Base-by-base conservation (phyloP, 2,113 vertebrate genomes). In the Panthera uncia region DNA sequence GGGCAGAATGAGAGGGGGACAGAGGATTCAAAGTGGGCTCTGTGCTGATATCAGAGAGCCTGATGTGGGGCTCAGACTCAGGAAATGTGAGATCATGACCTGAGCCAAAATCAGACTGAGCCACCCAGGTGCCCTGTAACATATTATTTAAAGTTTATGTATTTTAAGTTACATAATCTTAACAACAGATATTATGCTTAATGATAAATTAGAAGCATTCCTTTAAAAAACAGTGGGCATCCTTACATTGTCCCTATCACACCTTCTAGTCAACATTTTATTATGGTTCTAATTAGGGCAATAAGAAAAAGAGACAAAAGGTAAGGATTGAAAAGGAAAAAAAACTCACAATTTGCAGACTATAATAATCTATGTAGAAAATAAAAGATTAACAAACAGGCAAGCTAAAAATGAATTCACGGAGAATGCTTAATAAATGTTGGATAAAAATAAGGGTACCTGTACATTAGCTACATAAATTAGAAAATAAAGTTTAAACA, bases 331-430 rank as follows among this genome's bases (percentile, higher is more conserved):
- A 73, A 66, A 91, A 85, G 36, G 25, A 85, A 91, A 41, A 79
- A 79, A 48, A 80, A 91, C n/a, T 93, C 31, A 68, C n/a, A 66
- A 74, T 55, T 96, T 88, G 23, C n/a, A 92, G 16, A 82, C 31
- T 74, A 36, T n/a, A 52, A 41, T 81, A 52, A 79, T 36, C 25
- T 95, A 85, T 1, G 29, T 45, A 71, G 65, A 73, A 95, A 92
- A 95, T 71, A 95, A n/a, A 92, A 81, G 74, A 74, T 57, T 57
- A 61, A 83, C 29, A 45, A 66, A 87, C 10, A 83, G 38, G 48
- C 29, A 90, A 83, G 31, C 29, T 81, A 82, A 92, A 65, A 31
- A 86, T 82, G 18, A 87, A 38, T 96, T 96, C 84, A 93, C 69
- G 55, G 41, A 57, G 57, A 89, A 93, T 31, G 29, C 21, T 57